A percentile compares a stretch with the other conserved stretches of the same genome.
These are phyloP conservation scores for Holacanthella duospinosa DNA, from an alignment of 2,888 invertebrate species.

Conservation along the genomic window DNA sequence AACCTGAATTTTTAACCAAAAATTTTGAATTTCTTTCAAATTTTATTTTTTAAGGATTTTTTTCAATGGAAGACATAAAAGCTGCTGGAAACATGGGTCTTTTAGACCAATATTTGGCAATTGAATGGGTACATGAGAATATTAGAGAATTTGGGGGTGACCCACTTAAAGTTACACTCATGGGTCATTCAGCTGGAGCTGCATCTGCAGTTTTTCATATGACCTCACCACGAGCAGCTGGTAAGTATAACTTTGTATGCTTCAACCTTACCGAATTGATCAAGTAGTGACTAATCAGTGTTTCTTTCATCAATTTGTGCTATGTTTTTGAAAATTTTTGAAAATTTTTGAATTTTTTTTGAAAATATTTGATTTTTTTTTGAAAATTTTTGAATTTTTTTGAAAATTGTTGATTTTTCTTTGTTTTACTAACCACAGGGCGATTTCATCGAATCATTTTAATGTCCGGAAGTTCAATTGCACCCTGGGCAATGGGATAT, in stretches of 20 bases:
- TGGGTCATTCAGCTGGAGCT: constrained; percentile 72
- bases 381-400: too few relatives aligned
- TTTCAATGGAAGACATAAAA: constrained; percentile 46
- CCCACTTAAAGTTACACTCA: constrained; percentile 61
- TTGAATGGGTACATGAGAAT: constrained; percentile 64
- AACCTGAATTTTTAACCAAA: background rate
- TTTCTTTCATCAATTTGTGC: background rate
- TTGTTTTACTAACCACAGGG: constrained; percentile 41
- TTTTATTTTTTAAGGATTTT: constrained; percentile 44
- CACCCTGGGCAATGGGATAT: constrained; percentile 43
- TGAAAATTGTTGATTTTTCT: background rate
- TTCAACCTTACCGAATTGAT: too few relatives aligned
- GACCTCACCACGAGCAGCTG: constrained; percentile 55
- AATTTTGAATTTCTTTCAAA: background rate
- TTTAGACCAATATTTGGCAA: constrained; percentile 70
- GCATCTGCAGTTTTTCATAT: constrained; percentile 58
- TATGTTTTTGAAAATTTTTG: background rate
- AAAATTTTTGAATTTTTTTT: background rate
- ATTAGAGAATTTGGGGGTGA: constrained; percentile 72
- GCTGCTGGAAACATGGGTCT: constrained; percentile 67
- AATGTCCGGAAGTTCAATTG: constrained; percentile 52
- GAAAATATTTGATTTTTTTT: constrained; percentile 6
- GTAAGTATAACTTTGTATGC: too few relatives aligned
- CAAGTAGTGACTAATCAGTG: too few relatives aligned
- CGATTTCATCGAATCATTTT: constrained; percentile 57